Evolutionary conservation across 1,140 invertebrate species (phyloP).

Genomic region (Drosophila ohnishii): DNA sequence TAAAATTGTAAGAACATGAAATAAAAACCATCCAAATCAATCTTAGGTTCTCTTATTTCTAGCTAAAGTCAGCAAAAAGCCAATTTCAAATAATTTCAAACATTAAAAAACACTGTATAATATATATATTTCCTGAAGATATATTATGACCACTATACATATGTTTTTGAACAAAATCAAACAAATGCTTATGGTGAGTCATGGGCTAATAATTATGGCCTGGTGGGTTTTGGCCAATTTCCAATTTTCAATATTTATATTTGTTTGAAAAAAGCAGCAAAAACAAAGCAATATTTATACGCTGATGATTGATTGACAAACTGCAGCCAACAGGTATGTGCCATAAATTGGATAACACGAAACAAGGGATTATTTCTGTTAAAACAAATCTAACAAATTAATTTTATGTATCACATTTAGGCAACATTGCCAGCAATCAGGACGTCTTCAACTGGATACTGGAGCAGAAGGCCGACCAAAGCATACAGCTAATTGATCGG

Average conservation of each 20-base stretch:
- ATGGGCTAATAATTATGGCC: conserved; percentile 14
- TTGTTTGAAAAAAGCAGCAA: background rate
- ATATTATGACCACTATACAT: background rate
- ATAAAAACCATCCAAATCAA: conserved; percentile 54
- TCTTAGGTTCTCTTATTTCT: conserved; percentile 50
- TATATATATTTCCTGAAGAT: conserved; percentile 1
- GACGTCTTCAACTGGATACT: conserved; percentile 96
- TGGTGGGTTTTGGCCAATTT: conserved; percentile 23
- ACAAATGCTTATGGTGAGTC: conserved; percentile 10
- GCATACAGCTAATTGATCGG: conserved; percentile 95
- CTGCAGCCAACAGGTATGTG: conserved; percentile 81
- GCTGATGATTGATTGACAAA: conserved; percentile 74
- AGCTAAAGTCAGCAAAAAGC: background rate
- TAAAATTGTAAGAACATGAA: conserved; percentile 66
- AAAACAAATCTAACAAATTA: conserved; percentile 9
- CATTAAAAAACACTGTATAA: conserved; percentile 25
- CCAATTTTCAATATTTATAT: conserved; percentile 10
- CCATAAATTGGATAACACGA: conserved; percentile 8
- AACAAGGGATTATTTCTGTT: background rate
- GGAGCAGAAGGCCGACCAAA: conserved; percentile 95
- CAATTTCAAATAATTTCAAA: conserved; percentile 44
- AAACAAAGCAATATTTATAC: conserved; percentile 15
- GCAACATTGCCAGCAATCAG: conserved; percentile 92
- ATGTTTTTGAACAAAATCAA: background rate
- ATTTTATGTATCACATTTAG: conserved; percentile 83